These are phyloP conservation scores for Agrochola lota DNA, from an alignment of 2,888 invertebrate species.

Conservation along the genomic window DNA sequence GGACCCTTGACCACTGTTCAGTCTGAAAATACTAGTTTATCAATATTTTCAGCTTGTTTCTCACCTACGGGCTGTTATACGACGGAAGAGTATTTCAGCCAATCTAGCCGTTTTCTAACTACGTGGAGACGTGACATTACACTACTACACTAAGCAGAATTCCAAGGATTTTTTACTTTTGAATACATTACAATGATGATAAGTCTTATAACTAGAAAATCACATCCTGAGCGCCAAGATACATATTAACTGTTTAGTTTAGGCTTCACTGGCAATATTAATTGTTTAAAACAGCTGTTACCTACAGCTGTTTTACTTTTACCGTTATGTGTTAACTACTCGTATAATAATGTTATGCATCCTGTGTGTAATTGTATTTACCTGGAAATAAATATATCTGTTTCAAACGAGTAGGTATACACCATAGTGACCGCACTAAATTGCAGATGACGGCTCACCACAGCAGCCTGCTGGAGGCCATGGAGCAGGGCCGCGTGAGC, in stretches of 20 bases:
- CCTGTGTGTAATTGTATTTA: no score
- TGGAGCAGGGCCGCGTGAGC: conserved; percentile 98
- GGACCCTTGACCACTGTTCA: neutral
- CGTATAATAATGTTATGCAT: no score
- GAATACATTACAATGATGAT: neutral
- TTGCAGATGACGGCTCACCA: conserved; percentile 84
- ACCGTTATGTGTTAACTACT: neutral
- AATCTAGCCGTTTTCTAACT: neutral
- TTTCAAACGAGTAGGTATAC: neutral
- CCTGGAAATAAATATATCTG: neutral
- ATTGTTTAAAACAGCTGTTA: neutral
- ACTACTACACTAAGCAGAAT: neutral
- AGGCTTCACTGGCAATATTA: neutral
- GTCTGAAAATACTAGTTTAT: neutral
- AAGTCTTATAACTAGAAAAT: neutral
- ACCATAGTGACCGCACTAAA: neutral
- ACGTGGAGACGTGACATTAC: no score
- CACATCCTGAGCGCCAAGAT: neutral
- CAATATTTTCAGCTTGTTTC: neutral
- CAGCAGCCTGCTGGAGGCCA: conserved; percentile 96
- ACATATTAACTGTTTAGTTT: neutral
- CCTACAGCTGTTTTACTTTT: neutral
- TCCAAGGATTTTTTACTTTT: neutral
- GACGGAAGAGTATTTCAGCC: neutral
- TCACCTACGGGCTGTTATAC: neutral